Percentiles rank a stretch among this genome's conserved stretches.
Evolutionary conservation across 2,888 invertebrate species (phyloP).

Genomic region (Troides oblongomaculatus): DNA sequence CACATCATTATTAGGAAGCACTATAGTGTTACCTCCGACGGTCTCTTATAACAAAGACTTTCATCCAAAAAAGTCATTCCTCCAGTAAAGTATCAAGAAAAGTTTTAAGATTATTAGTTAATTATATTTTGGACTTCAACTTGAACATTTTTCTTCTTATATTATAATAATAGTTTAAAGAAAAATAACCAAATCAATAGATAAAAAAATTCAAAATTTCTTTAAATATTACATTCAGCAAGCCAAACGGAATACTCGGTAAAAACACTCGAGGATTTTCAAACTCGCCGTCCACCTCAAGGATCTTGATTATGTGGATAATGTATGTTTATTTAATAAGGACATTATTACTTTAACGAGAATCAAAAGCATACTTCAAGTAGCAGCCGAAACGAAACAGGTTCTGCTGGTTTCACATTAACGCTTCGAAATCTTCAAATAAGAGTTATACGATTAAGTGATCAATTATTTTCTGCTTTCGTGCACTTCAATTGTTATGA

Average conservation of each 20-base stretch:
- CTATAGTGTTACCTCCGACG: no score
- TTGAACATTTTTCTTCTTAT: no score
- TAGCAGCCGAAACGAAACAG: slow-evolving; percentile 14
- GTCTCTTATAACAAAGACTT: no score
- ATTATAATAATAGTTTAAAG: no score
- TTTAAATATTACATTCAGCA: background rate
- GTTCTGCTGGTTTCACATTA: slow-evolving; percentile 12
- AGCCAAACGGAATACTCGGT: background rate
- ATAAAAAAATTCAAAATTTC: no score
- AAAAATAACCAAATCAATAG: no score
- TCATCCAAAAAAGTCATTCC: no score
- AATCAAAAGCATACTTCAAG: slow-evolving; percentile 16
- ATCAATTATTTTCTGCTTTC: background rate
- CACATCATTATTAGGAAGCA: no score
- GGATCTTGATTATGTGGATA: slow-evolving; percentile 9
- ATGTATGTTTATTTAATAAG: slow-evolving; percentile 24
- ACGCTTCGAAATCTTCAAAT: slow-evolving; percentile 2
- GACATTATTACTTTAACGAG: slow-evolving; percentile 15
- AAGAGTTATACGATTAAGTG: background rate
- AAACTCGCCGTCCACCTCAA: background rate
- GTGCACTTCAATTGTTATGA: background rate
- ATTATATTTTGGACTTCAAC: no score
- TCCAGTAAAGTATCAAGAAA: no score
- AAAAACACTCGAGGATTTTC: slow-evolving; percentile 2
- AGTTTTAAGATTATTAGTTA: no score